Evolutionary conservation across 1,140 invertebrate genomes (phyloP).

Genomic region (Meteorus sp.): DNA sequence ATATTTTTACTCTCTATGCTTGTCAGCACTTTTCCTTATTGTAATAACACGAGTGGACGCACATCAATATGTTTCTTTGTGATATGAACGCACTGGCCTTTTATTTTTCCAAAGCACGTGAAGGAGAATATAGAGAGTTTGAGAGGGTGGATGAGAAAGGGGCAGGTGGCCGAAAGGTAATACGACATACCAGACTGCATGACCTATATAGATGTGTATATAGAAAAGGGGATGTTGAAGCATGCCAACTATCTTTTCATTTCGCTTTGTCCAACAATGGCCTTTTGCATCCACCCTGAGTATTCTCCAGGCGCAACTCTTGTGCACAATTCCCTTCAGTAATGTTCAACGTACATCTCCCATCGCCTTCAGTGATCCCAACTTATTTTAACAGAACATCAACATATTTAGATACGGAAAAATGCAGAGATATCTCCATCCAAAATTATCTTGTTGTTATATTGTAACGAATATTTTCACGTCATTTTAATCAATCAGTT

Average conservation of each 20-base stretch:
- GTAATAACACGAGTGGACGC: neutral
- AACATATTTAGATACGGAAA: neutral
- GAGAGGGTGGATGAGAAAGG: neutral
- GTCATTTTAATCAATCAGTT: no score
- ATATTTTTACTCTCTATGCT: no score
- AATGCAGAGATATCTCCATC: no score
- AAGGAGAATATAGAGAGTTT: neutral
- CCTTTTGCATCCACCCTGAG: neutral
- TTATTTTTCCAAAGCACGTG: neutral
- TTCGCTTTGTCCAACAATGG: slow-evolving; percentile 48
- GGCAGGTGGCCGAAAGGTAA: slow-evolving; percentile 22
- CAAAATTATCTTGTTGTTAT: no score
- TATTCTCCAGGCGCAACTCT: no score
- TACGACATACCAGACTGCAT: slow-evolving; percentile 27
- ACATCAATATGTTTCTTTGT: neutral
- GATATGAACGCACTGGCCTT: neutral
- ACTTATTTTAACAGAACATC: neutral
- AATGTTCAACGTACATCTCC: slow-evolving; percentile 3
- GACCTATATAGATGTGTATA: slow-evolving; percentile 26
- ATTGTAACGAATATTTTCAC: no score
- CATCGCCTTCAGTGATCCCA: no score
- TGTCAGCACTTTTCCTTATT: neutral
- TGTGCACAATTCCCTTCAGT: neutral
- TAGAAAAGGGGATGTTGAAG: slow-evolving; percentile 45
- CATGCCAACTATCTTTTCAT: slow-evolving; percentile 58